Evolutionary conservation across 2,113 vertebrate genomes (phyloP).

Genomic region (Dissostichus mawsoni): DNA sequence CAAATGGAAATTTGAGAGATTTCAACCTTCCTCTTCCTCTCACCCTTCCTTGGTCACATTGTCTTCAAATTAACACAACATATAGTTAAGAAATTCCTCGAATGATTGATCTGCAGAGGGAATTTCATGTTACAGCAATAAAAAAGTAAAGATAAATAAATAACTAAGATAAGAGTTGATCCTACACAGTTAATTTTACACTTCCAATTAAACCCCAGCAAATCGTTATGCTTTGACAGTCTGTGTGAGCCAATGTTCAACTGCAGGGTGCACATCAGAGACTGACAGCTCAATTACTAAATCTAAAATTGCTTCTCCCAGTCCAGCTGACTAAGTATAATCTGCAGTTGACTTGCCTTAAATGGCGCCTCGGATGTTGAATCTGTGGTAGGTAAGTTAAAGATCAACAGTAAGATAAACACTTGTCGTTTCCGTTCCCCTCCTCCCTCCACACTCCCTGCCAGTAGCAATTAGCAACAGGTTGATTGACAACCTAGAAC

Average conservation of each 20-base stretch:
- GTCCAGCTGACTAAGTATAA: conserved; percentile 32
- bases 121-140: too few relatives aligned
- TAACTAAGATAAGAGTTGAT: too few relatives aligned
- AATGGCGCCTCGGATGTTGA: conserved; percentile 31
- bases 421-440: conserved; percentile 51
- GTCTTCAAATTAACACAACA: too few relatives aligned
- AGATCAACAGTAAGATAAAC: conserved; percentile 74
- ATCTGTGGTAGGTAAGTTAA: conserved; percentile 71
- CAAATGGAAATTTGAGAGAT: too few relatives aligned
- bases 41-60: too few relatives aligned
- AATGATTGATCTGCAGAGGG: too few relatives aligned
- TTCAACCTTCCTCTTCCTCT: too few relatives aligned
- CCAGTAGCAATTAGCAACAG: conserved; percentile 64
- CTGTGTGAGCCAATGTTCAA: background rate
- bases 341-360: conserved; percentile 17
- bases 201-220: background rate
- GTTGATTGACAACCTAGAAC: conserved; percentile 65
- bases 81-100: too few relatives aligned
- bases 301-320: conserved; percentile 33
- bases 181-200: too few relatives aligned
- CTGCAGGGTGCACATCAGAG: conserved; percentile 1
- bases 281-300: conserved; percentile 17
- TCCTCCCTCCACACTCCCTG: conserved; percentile 32
- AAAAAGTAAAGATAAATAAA: too few relatives aligned
- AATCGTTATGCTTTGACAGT: background rate